Conservation (phyloP, 2,113 vertebrate genomes). For the Alosa alosa region DNA sequence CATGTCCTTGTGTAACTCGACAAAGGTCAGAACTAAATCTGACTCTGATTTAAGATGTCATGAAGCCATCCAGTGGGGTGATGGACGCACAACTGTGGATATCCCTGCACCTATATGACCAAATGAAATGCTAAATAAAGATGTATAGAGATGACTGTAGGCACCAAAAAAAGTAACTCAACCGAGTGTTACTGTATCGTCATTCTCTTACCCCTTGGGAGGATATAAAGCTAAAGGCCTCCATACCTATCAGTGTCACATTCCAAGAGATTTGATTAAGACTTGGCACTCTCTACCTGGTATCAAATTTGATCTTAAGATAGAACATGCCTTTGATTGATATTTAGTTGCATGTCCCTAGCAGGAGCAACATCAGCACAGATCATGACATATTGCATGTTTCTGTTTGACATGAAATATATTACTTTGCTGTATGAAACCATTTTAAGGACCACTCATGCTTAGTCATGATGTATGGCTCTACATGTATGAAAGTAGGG, state of each 20-base stretch:
- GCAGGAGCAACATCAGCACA: not conserved
- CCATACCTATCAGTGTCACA: not conserved
- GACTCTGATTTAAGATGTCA: slow-evolving; percentile 12
- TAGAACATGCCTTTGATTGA: slow-evolving; percentile 39
- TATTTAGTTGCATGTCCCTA: not conserved
- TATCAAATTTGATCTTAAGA: slow-evolving; percentile 30
- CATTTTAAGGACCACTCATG: not conserved
- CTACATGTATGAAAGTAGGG: not conserved
- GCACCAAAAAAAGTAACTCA: not conserved
- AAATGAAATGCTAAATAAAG: not conserved
- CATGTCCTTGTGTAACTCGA: not conserved
- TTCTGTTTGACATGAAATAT: not conserved
- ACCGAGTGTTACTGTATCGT: not conserved
- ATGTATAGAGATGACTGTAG: not conserved
- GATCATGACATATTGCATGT: not conserved
- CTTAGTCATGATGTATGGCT: not conserved
- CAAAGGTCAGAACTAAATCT: slow-evolving; percentile 12
- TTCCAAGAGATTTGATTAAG: slow-evolving; percentile 24
- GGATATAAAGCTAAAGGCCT: not conserved
- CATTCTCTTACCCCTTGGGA: not conserved
- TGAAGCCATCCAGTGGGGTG: not conserved
- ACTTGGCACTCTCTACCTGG: slow-evolving; percentile 21
- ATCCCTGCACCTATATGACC: not conserved
- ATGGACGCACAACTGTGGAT: not conserved
- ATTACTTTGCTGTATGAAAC: not conserved